Evolutionary conservation across 1,140 invertebrate genomes (phyloP), one percentile per base, ranked within the genome.

Genomic region (Nymphalis io): DNA sequence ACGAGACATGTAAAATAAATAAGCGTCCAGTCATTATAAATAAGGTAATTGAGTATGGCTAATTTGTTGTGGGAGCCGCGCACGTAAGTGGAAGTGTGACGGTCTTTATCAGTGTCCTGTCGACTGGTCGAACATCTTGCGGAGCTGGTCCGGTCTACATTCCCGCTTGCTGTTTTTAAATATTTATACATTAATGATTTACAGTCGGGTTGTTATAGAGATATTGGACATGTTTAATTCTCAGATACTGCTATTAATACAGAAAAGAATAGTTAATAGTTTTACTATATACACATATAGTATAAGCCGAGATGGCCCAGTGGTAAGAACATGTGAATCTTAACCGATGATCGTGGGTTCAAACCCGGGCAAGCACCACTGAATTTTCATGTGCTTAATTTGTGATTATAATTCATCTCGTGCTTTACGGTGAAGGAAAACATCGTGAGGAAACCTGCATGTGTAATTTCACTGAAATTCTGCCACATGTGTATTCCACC

Each of bases 61-160:
- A 71, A 72, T 72, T 72, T 67, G 71, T 72, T 72, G 73, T 53
- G 55, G 62, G 60, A 63, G 62, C 57, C 38, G 57, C 57, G 38
- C 57, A 15, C 60, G 62, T 74, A 72, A 68, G 64, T 74, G 70
- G 64, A 66, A 66, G 68, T 65, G 68, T 70, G 69, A 72, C 72
- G 63, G 69, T 74, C 61, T 75, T 76, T 72, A 73, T 72, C 74
- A 72, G 70, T 72, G 70, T 72, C 74, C 69, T 69, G 72, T 67
- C 69, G 73, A 81, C 80, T 75, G 73, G 78, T 81, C 64, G 73
- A 67, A 76, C 82, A 82, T 80, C 82, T 83, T 83, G 78, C 76
- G 67, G 63, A 48, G 23, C 61, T 64, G 57, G 68, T 60, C 62
- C 68, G 73, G 74, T 77, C 77, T 74, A 75, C 79, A 78, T 74